These are phyloP conservation scores for Chaetorhynchus papuensis DNA, from an alignment of 2,113 vertebrate genomes.

Conservation along the genomic window DNA sequence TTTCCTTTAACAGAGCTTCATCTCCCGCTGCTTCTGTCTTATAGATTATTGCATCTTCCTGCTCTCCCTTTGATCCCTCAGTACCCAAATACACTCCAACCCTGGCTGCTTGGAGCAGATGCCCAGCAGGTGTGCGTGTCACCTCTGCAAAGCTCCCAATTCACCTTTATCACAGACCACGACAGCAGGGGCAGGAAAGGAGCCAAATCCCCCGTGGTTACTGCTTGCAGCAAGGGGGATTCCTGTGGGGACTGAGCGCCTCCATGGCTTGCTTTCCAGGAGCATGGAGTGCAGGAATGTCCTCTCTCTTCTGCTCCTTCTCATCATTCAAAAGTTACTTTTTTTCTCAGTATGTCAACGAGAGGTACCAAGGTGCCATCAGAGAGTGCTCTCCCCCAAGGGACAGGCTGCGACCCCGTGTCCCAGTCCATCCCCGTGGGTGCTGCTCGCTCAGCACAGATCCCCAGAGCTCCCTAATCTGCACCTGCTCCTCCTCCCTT, in stretches of 20 bases:
- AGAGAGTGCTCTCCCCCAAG: neutral
- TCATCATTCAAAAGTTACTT: neutral
- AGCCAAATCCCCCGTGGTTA: neutral
- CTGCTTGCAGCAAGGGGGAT: neutral
- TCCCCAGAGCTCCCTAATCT: neutral
- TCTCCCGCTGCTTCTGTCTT: neutral
- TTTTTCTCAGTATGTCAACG: neutral
- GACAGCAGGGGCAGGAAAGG: neutral
- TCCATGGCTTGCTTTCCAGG: neutral
- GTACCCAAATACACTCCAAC: neutral
- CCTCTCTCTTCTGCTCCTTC: neutral
- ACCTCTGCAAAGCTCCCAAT: neutral
- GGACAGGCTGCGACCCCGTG: neutral
- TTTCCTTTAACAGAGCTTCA: neutral
- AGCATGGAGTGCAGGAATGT: neutral
- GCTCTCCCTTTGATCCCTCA: neutral
- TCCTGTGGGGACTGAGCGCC: neutral
- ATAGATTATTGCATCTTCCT: neutral
- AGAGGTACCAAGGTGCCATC: neutral
- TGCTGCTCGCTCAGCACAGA: neutral
- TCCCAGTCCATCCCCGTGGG: neutral
- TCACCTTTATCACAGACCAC: neutral
- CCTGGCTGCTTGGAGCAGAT: rapidly evolving
- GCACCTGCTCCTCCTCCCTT: neutral
- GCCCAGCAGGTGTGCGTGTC: neutral